A percentile compares a stretch with the other conserved stretches of the same genome.
phyloP scores from a whole-genome alignment of 2,113 vertebrate species.

The Heliornis fulica region DNA sequence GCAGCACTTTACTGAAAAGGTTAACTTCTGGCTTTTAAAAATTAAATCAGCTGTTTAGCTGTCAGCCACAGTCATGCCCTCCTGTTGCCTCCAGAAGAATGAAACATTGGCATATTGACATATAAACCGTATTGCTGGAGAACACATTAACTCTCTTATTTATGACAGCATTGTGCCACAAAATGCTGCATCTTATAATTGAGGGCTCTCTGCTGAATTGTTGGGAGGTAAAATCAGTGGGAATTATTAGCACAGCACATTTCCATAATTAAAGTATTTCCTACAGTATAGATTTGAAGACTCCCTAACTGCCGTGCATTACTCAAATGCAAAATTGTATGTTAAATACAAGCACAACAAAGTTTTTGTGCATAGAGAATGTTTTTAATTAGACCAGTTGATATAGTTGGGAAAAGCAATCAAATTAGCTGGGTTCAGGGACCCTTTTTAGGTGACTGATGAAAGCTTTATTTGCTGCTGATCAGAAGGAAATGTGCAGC shows the following conservation, averaged over 20 bases:
- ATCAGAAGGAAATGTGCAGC: neutral
- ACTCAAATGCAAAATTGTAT: neutral
- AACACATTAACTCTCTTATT: neutral
- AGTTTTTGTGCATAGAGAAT: neutral
- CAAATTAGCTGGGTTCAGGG: neutral
- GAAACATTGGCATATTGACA: neutral
- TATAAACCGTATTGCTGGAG: neutral
- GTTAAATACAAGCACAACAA: neutral
- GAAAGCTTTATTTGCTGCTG: neutral
- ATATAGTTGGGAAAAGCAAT: neutral
- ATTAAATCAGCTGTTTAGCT: neutral
- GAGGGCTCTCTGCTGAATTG: constrained; percentile 1
- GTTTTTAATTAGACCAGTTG: neutral
- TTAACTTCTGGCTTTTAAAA: constrained; percentile 35
- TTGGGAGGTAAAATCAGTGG: neutral
- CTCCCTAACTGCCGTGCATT: neutral
- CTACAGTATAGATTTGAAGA: neutral
- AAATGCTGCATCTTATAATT: neutral
- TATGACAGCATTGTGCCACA: neutral
- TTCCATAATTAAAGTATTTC: constrained; percentile 1
- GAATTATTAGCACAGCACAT: neutral
- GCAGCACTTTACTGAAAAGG: constrained; percentile 22
- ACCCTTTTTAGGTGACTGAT: neutral
- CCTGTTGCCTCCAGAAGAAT: constrained; percentile 10
- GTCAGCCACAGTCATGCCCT: neutral